Conservation (phyloP, 2,797 vertebrate genomes). For the Acanthopagrus latus region DNA sequence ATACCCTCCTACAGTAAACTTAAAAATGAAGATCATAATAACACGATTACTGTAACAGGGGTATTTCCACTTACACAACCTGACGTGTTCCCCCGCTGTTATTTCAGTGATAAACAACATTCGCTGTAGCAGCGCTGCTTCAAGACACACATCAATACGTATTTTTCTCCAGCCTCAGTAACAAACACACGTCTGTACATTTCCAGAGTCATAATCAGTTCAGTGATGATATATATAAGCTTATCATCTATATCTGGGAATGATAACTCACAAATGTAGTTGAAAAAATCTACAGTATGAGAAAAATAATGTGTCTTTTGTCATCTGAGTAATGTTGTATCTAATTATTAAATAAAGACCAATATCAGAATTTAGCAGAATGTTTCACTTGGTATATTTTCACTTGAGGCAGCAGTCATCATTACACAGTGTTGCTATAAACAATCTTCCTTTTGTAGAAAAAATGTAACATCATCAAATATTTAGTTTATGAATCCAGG, state of each 20-base stretch:
- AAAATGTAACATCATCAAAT: neutral
- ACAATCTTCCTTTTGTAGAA: neutral
- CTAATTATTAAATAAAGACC: no score
- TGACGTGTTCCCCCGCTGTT: neutral
- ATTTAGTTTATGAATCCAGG: neutral
- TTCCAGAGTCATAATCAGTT: neutral
- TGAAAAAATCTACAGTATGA: no score
- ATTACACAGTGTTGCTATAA: neutral
- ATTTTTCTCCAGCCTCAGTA: neutral
- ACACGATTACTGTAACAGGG: slow-evolving; percentile 7
- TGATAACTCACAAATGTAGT: neutral
- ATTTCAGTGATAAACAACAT: slow-evolving; percentile 1
- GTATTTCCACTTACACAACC: slow-evolving; percentile 40
- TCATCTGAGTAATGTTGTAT: no score
- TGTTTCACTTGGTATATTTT: neutral
- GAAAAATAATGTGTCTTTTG: no score
- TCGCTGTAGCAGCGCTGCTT: neutral
- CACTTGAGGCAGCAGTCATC: no score
- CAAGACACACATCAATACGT: neutral
- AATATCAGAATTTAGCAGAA: no score
- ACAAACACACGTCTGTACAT: neutral
- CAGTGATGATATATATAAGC: neutral
- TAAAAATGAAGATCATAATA: slow-evolving; percentile 46
- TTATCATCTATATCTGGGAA: neutral
- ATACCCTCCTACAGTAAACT: neutral